Base-by-base conservation (phyloP, 2,113 vertebrate species). In the Bungarus multicinctus region DNA sequence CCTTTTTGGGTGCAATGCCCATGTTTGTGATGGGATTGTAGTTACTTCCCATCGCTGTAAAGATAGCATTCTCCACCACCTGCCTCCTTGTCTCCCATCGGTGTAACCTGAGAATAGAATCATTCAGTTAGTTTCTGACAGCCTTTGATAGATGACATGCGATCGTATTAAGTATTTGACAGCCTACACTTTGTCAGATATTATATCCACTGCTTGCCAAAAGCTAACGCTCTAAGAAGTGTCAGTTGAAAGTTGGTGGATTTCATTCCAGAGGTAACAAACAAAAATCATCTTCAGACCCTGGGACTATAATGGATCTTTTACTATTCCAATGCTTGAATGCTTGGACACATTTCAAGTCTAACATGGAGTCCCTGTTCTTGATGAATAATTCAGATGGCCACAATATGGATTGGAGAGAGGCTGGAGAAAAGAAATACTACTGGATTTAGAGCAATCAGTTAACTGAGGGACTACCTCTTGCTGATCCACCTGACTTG, bases 111-210 rank as follows among this genome's bases (percentile, higher is more conserved):
- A 92, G 85, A 30, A 64, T 52, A 87, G 91, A 30, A 88, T 92
- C 58, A 43, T 34, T 64, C 55, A 58, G 81, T 54, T 74, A 54
- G 60, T 22, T 53, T 74, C 50, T 92, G 91, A 81, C 60, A 92
- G 34, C 22, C n/a, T 55, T 92, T 92, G 91, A 92, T 81, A 55
- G 60, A 92, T 74, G 50, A 74, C 60, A 45, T 45, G 91, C 50
- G 12, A 55, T 45, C 74, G 50, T 81, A 54, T 74, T 54, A 54
- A 91, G 50, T 5, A 55, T 89, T 92, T 81, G 60, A 55, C 58
- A 89, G 50, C 58, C 69, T 60, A 74, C 58, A 45, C 58, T 88
- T 53, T 92, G 47, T 43, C 22, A 92, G 91, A 88, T 64, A 55
- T 89, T 27, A 53, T 55, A 54, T 39, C 22, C 54, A 64, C 54